Conservation (phyloP, 2,797 vertebrate genomes). For the Pantherophis alleghaniensis region DNA sequence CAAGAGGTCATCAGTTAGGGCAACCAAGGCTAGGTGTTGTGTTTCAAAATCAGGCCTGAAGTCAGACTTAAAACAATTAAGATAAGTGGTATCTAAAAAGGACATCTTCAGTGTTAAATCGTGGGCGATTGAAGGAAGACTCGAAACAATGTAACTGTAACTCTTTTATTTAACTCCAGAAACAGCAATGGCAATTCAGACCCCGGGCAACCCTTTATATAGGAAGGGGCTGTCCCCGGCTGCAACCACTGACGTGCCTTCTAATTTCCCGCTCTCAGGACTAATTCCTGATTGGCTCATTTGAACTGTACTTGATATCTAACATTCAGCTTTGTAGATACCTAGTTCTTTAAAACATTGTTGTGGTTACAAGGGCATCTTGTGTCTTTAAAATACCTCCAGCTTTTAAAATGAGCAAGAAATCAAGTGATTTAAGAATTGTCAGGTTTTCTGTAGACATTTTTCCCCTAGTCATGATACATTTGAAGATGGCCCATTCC, state of each 20-base stretch:
- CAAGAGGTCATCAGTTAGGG: background rate
- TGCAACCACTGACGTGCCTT: too few species aligned
- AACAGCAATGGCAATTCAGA: too few species aligned
- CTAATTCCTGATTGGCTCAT: too few species aligned
- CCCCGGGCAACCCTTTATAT: too few species aligned
- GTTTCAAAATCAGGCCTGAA: background rate
- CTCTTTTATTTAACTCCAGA: too few species aligned
- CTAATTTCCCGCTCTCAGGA: too few species aligned
- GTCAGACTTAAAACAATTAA: background rate
- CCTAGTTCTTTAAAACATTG: background rate
- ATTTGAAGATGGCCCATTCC: background rate
- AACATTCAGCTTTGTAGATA: background rate
- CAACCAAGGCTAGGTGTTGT: background rate
- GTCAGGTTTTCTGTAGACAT: background rate
- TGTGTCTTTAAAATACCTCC: background rate
- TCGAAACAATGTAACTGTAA: too few species aligned
- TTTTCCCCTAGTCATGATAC: background rate
- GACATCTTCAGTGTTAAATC: too few species aligned
- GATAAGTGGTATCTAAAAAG: background rate
- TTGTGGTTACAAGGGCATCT: background rate
- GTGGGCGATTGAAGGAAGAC: too few species aligned
- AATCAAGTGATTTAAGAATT: background rate
- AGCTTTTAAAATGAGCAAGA: background rate
- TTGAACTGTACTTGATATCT: too few species aligned
- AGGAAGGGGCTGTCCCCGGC: too few species aligned